Evolutionary conservation across 2,797 vertebrate species (phyloP).

Genomic region (Bovichtus diacanthus): DNA sequence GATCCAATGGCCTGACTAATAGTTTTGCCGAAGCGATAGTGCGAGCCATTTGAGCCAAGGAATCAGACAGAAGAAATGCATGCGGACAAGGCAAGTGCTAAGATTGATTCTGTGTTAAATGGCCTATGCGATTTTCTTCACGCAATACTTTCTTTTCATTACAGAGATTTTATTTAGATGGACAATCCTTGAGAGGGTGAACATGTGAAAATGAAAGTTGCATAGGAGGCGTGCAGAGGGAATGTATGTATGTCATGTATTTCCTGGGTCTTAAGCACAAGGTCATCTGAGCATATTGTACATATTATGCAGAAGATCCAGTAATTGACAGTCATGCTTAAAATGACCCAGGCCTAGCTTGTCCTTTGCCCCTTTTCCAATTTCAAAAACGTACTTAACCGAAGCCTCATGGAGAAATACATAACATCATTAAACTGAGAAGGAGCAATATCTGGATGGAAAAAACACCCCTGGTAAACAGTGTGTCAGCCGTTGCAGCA

Average conservation of each 20-base stretch:
- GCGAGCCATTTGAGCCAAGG: conserved; percentile 48
- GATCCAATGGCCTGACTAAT: conserved; percentile 64
- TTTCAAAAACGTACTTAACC: background rate
- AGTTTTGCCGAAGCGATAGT: conserved; percentile 49
- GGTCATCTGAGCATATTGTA: background rate
- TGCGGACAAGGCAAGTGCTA: conserved; percentile 19
- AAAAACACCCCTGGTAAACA: background rate
- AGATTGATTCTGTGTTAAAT: conserved; percentile 57
- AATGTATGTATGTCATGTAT: conserved; percentile 16
- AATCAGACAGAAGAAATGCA: conserved; percentile 46
- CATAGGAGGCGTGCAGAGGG: conserved; percentile 1
- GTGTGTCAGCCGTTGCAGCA: background rate
- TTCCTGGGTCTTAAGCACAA: conserved; percentile 1
- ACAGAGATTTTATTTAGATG: conserved; percentile 44
- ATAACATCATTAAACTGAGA: background rate
- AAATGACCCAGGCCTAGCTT: conserved; percentile 10
- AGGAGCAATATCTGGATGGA: background rate
- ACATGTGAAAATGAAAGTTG: conserved; percentile 11
- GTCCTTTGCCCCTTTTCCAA: conserved; percentile 1
- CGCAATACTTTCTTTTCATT: conserved; percentile 51
- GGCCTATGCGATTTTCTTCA: conserved; percentile 45
- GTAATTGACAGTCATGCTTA: background rate
- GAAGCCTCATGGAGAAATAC: background rate
- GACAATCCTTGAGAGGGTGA: conserved; percentile 18
- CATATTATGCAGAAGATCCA: background rate